Percentiles rank a stretch among this genome's conserved stretches.
These are phyloP conservation scores for Ctenodactylus gundi DNA, from an alignment of 2,113 vertebrate species.

Conservation along the genomic window DNA sequence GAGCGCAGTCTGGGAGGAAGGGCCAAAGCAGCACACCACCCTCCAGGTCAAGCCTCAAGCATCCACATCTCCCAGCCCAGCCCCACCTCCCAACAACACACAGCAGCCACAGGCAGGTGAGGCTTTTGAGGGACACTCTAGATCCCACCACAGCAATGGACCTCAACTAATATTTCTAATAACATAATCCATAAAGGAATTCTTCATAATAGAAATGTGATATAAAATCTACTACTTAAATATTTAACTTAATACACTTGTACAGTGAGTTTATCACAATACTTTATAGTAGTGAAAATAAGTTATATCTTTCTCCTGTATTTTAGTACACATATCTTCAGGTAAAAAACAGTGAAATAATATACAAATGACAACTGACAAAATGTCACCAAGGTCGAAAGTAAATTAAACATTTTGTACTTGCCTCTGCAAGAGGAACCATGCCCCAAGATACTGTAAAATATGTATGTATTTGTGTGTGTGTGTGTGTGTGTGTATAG, in stretches of 20 bases:
- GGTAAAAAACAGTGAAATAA: background rate
- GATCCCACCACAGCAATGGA: no score
- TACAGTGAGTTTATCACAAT: background rate
- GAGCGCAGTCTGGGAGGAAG: no score
- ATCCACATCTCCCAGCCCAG: no score
- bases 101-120: no score
- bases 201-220: background rate
- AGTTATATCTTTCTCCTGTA: background rate
- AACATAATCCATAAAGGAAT: background rate
- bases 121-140: no score
- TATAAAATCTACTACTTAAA: slow-evolving; percentile 30
- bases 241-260: slow-evolving; percentile 30
- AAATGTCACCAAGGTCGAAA: background rate
- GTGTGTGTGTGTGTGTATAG: no score
- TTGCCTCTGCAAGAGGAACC: background rate
- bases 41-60: no score
- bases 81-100: no score
- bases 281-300: background rate
- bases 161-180: background rate
- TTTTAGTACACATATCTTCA: slow-evolving; percentile 10
- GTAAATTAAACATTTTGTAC: background rate
- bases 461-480: no score
- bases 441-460: background rate
- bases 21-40: no score
- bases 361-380: background rate